A percentile compares a stretch with the other conserved stretches of the same genome.
These are phyloP conservation scores for Troglohyphantes excavatus DNA, from an alignment of 2,888 invertebrate species.

Conservation along the genomic window DNA sequence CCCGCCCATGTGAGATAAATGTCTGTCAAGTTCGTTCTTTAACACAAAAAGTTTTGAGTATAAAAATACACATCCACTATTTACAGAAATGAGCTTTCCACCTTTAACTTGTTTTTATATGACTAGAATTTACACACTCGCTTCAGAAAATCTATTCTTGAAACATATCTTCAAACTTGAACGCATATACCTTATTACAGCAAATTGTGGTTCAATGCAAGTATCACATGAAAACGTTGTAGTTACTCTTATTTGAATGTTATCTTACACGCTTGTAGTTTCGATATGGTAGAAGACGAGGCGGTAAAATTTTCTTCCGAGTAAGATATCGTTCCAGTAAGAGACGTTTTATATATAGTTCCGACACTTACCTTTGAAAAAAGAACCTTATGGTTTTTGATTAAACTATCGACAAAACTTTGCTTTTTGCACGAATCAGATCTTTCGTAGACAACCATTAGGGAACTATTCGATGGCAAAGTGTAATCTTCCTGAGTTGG, in stretches of 20 bases:
- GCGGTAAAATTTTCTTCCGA: neutral
- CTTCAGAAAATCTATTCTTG: too few relatives aligned
- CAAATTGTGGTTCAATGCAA: too few relatives aligned
- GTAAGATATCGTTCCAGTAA: conserved; percentile 34
- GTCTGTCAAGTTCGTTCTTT: too few relatives aligned
- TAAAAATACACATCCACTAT: too few relatives aligned
- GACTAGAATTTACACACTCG: too few relatives aligned
- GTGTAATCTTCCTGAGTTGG: conserved; percentile 90
- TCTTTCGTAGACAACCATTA: conserved; percentile 90
- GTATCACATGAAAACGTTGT: too few relatives aligned
- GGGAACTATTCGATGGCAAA: conserved; percentile 89
- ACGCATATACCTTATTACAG: too few relatives aligned
- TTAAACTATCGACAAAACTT: conserved; percentile 16
- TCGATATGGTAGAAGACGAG: neutral
- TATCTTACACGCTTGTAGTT: conserved; percentile 55
- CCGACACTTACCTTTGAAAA: conserved; percentile 13
- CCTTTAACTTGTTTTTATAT: too few relatives aligned
- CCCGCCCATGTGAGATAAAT: too few relatives aligned
- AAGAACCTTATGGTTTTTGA: neutral
- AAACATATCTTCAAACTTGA: too few relatives aligned
- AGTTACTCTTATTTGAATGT: conserved; percentile 38
- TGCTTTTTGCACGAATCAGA: conserved; percentile 87
- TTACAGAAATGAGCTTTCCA: too few relatives aligned
- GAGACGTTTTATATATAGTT: conserved; percentile 8
- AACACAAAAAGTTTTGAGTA: too few relatives aligned